These are phyloP conservation scores for Anser brachyrhynchus DNA, from an alignment of 2,113 vertebrate genomes.

Conservation along the genomic window DNA sequence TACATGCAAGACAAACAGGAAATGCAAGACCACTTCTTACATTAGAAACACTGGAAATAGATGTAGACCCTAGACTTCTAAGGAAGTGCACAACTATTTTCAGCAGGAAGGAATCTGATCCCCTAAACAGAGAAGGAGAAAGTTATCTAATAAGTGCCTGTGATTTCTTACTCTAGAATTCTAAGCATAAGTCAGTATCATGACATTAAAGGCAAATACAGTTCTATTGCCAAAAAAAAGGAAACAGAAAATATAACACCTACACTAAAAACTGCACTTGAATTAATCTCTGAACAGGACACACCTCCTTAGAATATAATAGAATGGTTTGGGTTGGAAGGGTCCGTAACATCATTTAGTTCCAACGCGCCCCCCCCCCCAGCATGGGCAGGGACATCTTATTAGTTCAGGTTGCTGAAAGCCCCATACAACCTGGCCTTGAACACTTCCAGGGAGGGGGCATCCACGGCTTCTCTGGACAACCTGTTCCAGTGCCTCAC, in stretches of 20 bases:
- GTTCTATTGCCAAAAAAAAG: neutral
- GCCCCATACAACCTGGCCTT: neutral
- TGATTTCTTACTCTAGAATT: neutral
- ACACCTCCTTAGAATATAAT: neutral
- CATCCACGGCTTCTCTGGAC: neutral
- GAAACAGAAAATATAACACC: neutral
- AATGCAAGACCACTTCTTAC: neutral
- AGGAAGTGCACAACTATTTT: neutral
- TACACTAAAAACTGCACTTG: neutral
- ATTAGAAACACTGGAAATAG: neutral
- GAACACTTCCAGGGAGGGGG: too few relatives aligned
- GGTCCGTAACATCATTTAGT: neutral
- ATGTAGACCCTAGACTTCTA: neutral
- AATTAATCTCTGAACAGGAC: neutral
- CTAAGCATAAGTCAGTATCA: neutral
- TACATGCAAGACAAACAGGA: neutral
- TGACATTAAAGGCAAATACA: neutral
- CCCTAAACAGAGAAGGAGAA: neutral
- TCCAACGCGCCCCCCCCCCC: neutral
- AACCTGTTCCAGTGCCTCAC: neutral
- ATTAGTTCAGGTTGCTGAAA: neutral
- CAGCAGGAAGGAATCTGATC: neutral
- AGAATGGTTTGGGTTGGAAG: neutral
- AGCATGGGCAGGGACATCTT: neutral
- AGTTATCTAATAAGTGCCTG: fast-evolving